Evolutionary conservation across 2,113 vertebrate genomes (phyloP), one percentile per base, ranked within the genome.

Genomic region (Menura novaehollandiae): DNA sequence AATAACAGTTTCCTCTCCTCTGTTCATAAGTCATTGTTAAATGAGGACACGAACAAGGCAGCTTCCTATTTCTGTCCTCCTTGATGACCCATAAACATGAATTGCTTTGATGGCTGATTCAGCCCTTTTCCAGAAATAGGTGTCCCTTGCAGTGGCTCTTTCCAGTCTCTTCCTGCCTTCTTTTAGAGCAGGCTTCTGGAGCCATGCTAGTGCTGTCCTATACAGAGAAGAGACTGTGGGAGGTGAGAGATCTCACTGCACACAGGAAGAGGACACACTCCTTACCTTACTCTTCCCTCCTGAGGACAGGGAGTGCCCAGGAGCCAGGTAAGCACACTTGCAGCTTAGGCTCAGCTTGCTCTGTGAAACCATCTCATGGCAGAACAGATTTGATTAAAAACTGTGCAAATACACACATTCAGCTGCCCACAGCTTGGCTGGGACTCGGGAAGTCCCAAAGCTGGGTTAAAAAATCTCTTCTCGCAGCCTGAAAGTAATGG

Each of bases 401-500:
- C 35, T 46, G 13, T 4, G 56, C 32, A 63, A 27, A 37, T 17
- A 56, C 13, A 35, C 11, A 78, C 2, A 3, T 27, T 60, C 17
- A 79, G 74, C 53, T 90, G 49, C 53, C 66, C 12, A 9, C 13
- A 69, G 60, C 10, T 62, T 88, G 81, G 20, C 84, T 81, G 62
- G 12, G 16, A 69, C 26, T 82, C 81, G 76, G 44, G 24, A 91
- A 87, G 27, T 22, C 37, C 28, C 10, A 30, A 75, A 91, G 18
- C n/a, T 89, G 37, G 5, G 28, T 85, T 95, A 93, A 80, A 96
- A 95, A 79, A 63, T 28, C 58, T 93, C 44, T 85, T 91, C 53
- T 92, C 89, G 77, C n/a, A 93, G 76, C 24, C 91, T 94, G 91
- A 69, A 91, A 86, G 58, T 90, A 93, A 93, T 60, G 56, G 24